Evolutionary conservation across 2,113 vertebrate species (phyloP), one percentile per base, ranked within the genome.

Genomic region (Herpailurus yagouaroundi): DNA sequence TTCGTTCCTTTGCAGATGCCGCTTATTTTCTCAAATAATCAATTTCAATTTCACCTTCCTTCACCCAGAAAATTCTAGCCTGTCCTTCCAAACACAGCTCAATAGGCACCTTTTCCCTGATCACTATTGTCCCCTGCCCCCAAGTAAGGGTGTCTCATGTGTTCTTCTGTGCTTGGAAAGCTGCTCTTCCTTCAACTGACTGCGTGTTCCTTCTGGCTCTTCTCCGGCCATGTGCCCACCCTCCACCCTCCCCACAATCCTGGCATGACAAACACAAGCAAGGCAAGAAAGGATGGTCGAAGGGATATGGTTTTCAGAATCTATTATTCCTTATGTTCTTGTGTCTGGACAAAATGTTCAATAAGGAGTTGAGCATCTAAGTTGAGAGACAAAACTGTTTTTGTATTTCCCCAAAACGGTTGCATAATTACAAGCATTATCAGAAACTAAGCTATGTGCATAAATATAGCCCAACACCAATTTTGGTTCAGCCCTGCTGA

Each of bases 341-440:
- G 69, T 69, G 4, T 18, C 13, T 60, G 33, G 12, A 95, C 68
- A 90, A 97, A 97, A 79, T 71, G 12, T 94, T 87, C 41, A 94
- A 13, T 29, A 76, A 92, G 38, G 21, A 83, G 19, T 89, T 93
- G 64, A 73, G 41, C 55, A 91, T 80, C 64, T 88, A 95, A 29
- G 60, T 15, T 45, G 57, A 97, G 63, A 92, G 81, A 77, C 45
- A 71, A 84, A 81, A 69, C 74, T 81, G 82, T 92, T 95, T 84
- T 87, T 89, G 8, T 31, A 68, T 74, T 97, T 97, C 23, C 74
- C 74, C 66, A 38, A 86, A 91, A 96, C 74, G 25, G 57, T 71
- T 95, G 55, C 64, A 94, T 77, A 96, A 96, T 96, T 89, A 97
- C 25, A 97, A 96, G 64, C 36, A 95, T 94, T 96, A 94, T 96